A percentile compares a stretch with the other conserved stretches of the same genome.
phyloP scores from a whole-genome alignment of 2,888 invertebrate species.

The Drosophila robusta region DNA sequence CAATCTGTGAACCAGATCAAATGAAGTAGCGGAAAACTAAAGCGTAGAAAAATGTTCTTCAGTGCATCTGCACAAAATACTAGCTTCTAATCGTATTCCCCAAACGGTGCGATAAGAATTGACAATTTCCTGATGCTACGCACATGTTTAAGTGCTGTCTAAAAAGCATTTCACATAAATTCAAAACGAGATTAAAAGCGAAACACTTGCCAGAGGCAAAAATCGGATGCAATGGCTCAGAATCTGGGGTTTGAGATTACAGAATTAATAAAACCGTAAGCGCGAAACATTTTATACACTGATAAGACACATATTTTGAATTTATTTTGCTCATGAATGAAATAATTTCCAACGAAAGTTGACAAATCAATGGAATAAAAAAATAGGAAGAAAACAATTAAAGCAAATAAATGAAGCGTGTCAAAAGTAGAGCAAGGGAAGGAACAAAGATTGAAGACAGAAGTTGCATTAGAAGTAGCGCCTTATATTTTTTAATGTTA shows the following conservation, averaged over 20 bases:
- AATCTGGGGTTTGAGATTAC: constrained; percentile 31
- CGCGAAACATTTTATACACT: constrained; percentile 10
- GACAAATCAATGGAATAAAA: neutral
- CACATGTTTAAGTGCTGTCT: constrained; percentile 35
- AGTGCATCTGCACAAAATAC: constrained; percentile 9
- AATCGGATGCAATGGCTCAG: constrained; percentile 29
- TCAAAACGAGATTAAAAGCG: constrained; percentile 31
- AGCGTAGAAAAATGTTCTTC: neutral
- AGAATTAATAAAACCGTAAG: constrained; percentile 1
- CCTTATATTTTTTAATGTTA: no score
- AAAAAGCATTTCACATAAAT: constrained; percentile 13
- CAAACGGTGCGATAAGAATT: constrained; percentile 39
- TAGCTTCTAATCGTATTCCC: neutral
- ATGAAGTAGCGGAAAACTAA: no score
- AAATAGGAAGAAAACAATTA: no score
- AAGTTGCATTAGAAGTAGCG: no score
- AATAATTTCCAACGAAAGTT: constrained; percentile 2
- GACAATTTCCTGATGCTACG: constrained; percentile 51
- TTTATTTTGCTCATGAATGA: constrained; percentile 48
- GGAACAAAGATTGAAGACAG: neutral
- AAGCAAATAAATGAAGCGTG: neutral
- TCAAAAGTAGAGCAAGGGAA: neutral
- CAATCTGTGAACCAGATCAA: no score
- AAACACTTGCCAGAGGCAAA: constrained; percentile 1
- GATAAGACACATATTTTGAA: constrained; percentile 37